Evolutionary conservation across 2,888 invertebrate species (phyloP).

Genomic region (Mesorhabditis belari): DNA sequence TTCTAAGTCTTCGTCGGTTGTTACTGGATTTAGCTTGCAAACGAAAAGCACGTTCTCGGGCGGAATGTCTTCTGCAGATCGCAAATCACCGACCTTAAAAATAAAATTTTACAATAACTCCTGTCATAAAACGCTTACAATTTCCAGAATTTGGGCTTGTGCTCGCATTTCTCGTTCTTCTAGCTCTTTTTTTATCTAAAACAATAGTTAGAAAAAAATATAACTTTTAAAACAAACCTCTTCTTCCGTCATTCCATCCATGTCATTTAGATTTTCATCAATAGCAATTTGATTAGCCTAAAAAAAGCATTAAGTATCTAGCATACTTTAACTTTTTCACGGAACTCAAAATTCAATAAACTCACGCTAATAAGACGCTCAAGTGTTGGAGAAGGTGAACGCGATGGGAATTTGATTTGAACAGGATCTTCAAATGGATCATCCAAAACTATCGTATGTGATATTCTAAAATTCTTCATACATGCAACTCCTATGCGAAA

Average conservation of each 20-base stretch:
- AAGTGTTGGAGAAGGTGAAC: slow-evolving; percentile 80
- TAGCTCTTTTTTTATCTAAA: slow-evolving; percentile 65
- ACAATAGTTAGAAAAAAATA: too few species aligned
- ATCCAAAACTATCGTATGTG: slow-evolving; percentile 88
- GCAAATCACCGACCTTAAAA: slow-evolving; percentile 74
- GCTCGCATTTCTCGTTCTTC: slow-evolving; percentile 89
- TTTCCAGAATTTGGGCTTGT: slow-evolving; percentile 90
- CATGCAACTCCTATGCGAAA: too few species aligned
- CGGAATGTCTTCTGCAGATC: slow-evolving; percentile 91
- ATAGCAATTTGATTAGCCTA: slow-evolving; percentile 44
- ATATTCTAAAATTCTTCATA: slow-evolving; percentile 64
- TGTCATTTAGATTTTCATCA: slow-evolving; percentile 55
- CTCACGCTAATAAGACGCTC: slow-evolving; percentile 58
- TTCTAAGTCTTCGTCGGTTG: slow-evolving; percentile 80
- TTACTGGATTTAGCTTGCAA: slow-evolving; percentile 96
- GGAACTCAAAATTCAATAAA: background rate
- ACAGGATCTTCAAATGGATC: slow-evolving; percentile 89
- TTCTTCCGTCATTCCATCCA: slow-evolving; percentile 74
- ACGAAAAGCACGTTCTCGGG: slow-evolving; percentile 98
- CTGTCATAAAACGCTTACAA: slow-evolving; percentile 59
- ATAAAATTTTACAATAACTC: background rate
- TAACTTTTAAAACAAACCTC: too few species aligned
- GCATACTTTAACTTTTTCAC: background rate
- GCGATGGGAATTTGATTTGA: slow-evolving; percentile 69
- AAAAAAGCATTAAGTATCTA: background rate